phyloP scores from a whole-genome alignment of 2,888 invertebrate species.

The Epistrophella euchroma region DNA sequence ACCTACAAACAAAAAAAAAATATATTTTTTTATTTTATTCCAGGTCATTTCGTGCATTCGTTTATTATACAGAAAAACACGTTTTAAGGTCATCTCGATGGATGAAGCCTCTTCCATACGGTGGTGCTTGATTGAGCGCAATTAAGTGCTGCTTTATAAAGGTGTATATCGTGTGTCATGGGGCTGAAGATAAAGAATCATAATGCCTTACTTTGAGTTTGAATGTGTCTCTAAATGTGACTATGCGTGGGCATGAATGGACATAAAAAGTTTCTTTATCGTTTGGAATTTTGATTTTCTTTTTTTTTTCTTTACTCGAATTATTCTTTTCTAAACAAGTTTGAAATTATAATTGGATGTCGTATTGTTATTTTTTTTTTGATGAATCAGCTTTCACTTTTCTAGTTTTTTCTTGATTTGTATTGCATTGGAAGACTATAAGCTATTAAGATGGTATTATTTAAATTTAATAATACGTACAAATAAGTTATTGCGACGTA shows the following conservation, averaged over 20 bases:
- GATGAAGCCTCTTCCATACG: background rate
- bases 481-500: too few relatives aligned
- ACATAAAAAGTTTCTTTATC: background rate
- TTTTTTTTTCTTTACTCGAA: background rate
- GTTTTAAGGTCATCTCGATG: slow-evolving; percentile 4
- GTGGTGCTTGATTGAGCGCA: slow-evolving; percentile 1
- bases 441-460: background rate
- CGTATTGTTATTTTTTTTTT: background rate
- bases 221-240: background rate
- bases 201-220: background rate
- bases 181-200: background rate
- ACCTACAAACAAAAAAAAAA: background rate
- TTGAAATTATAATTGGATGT: slow-evolving; percentile 1
- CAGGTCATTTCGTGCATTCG: slow-evolving; percentile 2
- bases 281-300: slow-evolving; percentile 2
- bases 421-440: background rate
- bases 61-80: background rate
- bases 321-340: background rate
- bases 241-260: background rate
- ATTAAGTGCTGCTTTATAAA: background rate
- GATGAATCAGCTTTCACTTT: slow-evolving; percentile 11
- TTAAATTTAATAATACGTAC: too few relatives aligned
- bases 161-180: background rate
- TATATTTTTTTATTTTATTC: background rate
- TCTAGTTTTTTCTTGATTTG: background rate